Percentiles rank a stretch among this genome's conserved stretches.
phyloP scores from a whole-genome alignment of 2,888 invertebrate species.

The Nyleta sp. region DNA sequence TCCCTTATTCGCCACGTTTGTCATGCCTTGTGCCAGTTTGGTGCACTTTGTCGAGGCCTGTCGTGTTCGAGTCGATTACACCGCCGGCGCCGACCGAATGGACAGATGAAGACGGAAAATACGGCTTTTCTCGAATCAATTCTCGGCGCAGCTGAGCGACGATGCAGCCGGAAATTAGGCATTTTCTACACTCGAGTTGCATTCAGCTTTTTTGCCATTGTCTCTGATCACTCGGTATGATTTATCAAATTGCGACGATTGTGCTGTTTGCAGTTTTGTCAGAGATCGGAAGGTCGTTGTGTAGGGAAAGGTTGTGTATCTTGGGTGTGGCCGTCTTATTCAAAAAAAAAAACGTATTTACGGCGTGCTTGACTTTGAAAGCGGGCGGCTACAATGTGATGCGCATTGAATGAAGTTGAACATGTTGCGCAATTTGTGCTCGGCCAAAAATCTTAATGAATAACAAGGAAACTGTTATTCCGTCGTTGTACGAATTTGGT shows the following conservation, averaged over 20 bases:
- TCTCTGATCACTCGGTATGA: no score
- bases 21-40: conserved; percentile 41
- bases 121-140: conserved; percentile 49
- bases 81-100: conserved; percentile 18
- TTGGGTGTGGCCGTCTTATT: no score
- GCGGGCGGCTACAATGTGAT: conserved; percentile 36
- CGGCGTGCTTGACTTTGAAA: no score
- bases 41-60: no score
- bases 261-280: no score
- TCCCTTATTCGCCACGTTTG: conserved; percentile 54
- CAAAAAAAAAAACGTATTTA: no score
- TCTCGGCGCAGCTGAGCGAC: conserved; percentile 15
- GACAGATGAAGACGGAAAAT: conserved; percentile 47
- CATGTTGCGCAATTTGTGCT: conserved; percentile 34
- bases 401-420: conserved; percentile 32
- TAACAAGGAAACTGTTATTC: conserved; percentile 50
- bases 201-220: no score
- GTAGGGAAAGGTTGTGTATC: no score
- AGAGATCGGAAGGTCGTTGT: no score
- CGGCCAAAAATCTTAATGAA: conserved; percentile 46
- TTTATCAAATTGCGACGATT: no score
- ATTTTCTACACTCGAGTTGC: conserved; percentile 39
- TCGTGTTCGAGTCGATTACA: conserved; percentile 54
- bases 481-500: conserved; percentile 22
- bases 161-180: conserved; percentile 38